Evolutionary conservation across 2,888 invertebrate species (phyloP), one percentile per base, ranked within the genome.

Genomic region (Meiosimyza decipiens): DNA sequence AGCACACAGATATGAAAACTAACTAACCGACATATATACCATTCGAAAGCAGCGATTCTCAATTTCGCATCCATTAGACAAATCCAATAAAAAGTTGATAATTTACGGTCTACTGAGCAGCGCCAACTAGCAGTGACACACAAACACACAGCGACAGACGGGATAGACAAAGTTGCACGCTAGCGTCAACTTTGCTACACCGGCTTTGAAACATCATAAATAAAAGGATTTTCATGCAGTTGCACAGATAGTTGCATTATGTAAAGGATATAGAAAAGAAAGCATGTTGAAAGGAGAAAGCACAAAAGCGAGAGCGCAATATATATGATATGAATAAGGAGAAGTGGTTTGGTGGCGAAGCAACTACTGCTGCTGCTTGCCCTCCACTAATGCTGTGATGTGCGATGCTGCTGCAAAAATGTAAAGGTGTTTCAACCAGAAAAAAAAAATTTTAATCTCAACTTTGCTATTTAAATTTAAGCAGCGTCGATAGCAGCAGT

Each of bases 81-180:
- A 47, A 67, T 18, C 67, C 67, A 67, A 67, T 67, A 80, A 77
- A 83, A 81, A 81, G 81, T 81, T 82, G 81, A 82, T 81, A 83
- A 81, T 81, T 83, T 80, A 81, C 82, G 80, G 83, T 83, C 83
- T 81, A 80, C 77, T 81, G 82, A 82, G 78, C 76, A 79, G 80
- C 79, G 80, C 54, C 64, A 63, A 28, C 54, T 55, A 63, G 12
- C n/a, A 47, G 40, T 49, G 12, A 22, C 67, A 66, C 33, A 6
- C 40, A 40, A 40, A 40, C 40, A 40, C 9, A 40, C 7, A 40
- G 40, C 3, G 40, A 40, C 7, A 40, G 9, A 40, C 40, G 4
- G 40, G 40, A 40, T 4, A 40, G 40, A 40, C 40, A 40, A 40
- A 40, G 40, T 40, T 40, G 40, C 40, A 40, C 40, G 9, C 40